phyloP scores from a whole-genome alignment of 1,140 invertebrate genomes.

The Diabrotica virgifera region DNA sequence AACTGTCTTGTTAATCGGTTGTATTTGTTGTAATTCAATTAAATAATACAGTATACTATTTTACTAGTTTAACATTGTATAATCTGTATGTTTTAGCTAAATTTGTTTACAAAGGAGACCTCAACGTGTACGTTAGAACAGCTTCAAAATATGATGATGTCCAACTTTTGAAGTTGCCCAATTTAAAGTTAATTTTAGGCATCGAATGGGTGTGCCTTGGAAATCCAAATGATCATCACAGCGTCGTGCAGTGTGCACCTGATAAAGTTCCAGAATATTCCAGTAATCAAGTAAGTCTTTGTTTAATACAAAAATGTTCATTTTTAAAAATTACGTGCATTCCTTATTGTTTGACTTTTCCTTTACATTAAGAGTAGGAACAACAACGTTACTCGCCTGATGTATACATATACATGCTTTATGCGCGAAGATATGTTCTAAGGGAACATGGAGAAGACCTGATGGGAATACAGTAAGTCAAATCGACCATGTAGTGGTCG shows the following conservation, averaged over 20 bases:
- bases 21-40: no score
- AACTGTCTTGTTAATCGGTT: no score
- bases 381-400: no score
- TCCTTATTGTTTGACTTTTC: no score
- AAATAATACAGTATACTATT: background rate
- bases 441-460: no score
- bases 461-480: no score
- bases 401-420: no score
- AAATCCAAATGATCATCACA: slow-evolving; percentile 93
- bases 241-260: slow-evolving; percentile 94
- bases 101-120: slow-evolving; percentile 80
- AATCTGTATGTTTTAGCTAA: slow-evolving; percentile 58
- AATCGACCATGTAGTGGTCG: no score
- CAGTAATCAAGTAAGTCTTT: slow-evolving; percentile 71
- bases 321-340: no score
- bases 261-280: slow-evolving; percentile 97
- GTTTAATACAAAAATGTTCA: background rate
- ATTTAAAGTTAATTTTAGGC: slow-evolving; percentile 80
- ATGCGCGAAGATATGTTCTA: no score
- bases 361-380: background rate
- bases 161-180: slow-evolving; percentile 85
- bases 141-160: slow-evolving; percentile 99
- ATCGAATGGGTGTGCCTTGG: slow-evolving; percentile 89
- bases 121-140: slow-evolving; percentile 87
- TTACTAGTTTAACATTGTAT: background rate